A percentile compares a stretch with the other conserved stretches of the same genome.
Conservation (phyloP, 2,113 vertebrate genomes). For the Bos taurus region DNA sequence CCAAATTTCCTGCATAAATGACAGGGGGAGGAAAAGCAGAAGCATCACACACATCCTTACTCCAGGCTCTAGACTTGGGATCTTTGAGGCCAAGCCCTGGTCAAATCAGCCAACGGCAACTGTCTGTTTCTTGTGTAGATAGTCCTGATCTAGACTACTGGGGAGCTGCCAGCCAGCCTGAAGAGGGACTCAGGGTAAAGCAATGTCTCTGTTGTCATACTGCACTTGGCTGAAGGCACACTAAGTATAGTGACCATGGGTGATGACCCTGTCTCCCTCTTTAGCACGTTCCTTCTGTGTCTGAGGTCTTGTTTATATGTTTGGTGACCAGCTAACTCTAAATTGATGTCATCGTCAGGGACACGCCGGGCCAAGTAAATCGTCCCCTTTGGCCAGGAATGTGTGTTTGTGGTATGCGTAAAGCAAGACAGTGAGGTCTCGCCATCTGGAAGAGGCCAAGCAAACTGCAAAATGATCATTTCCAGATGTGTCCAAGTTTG, state of each 20-base stretch:
- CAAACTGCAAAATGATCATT: not conserved
- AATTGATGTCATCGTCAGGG: not conserved
- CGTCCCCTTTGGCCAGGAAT: not conserved
- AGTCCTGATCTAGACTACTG: not conserved
- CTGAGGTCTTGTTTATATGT: not conserved
- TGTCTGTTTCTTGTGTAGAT: not conserved
- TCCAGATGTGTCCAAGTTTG: not conserved
- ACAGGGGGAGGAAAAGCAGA: not conserved
- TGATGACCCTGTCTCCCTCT: not conserved
- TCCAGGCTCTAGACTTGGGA: not conserved
- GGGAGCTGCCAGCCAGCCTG: not conserved
- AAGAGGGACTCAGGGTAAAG: not conserved
- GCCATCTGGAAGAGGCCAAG: not conserved
- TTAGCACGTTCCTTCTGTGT: not conserved
- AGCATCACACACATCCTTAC: not conserved
- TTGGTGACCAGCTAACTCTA: not conserved
- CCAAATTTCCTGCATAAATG: not conserved
- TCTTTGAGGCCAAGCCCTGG: not conserved
- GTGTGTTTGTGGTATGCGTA: not conserved
- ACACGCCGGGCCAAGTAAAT: not conserved
- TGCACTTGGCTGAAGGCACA: not conserved
- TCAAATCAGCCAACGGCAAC: not conserved
- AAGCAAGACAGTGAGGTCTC: not conserved
- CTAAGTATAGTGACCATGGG: not conserved
- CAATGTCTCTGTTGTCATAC: not conserved